phyloP scores from a whole-genome alignment of 1,140 invertebrate genomes.

The Anastrepha ludens region DNA sequence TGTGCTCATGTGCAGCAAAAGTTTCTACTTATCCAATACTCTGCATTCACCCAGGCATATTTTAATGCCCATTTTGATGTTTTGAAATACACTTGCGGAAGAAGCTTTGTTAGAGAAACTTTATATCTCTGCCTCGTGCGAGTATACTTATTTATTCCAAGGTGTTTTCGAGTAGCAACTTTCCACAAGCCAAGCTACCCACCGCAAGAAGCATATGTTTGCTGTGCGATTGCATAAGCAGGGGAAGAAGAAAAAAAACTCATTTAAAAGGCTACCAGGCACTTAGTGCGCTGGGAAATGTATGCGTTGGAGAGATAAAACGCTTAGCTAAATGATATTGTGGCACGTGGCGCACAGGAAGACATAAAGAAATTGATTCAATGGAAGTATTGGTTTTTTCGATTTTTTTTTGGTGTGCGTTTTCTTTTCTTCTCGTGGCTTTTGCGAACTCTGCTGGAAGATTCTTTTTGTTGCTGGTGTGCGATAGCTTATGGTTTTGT shows the following conservation, averaged over 20 bases:
- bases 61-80: conserved; percentile 8
- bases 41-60: not conserved
- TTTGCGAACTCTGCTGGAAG: not conserved
- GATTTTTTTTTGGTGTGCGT: not conserved
- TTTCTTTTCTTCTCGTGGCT: not conserved
- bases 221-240: not conserved
- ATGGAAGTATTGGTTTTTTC: not conserved
- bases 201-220: no score
- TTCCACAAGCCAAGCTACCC: no score
- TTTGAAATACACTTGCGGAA: not conserved
- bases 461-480: not conserved
- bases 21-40: not conserved
- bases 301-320: conserved; percentile 24
- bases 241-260: not conserved
- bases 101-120: not conserved
- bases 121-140: not conserved
- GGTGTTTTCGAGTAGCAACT: not conserved
- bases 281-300: not conserved
- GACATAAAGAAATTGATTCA: conserved; percentile 26
- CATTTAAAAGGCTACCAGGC: not conserved
- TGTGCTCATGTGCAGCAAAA: not conserved
- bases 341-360: not conserved
- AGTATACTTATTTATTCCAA: not conserved
- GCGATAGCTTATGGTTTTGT: no score
- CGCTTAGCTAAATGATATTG: not conserved